A percentile compares a stretch with the other conserved stretches of the same genome.
Evolutionary conservation across 2,113 vertebrate species (phyloP).

Genomic region (Cricetomys ansorgei): DNA sequence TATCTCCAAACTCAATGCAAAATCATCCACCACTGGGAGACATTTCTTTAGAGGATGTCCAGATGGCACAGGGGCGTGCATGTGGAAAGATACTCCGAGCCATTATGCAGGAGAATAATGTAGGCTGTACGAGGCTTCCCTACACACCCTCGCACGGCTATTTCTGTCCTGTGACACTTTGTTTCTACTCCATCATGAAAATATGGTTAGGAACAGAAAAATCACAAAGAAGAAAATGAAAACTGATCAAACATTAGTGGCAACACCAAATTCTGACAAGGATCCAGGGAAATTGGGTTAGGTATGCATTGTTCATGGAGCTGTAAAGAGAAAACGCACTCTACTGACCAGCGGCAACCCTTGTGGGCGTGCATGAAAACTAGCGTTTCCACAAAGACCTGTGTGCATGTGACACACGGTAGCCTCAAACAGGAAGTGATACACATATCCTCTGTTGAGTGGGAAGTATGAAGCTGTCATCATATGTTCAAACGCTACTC

Average conservation of each 20-base stretch:
- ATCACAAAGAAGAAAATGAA: neutral
- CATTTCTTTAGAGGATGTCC: neutral
- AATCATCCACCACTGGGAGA: neutral
- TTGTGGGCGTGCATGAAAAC: neutral
- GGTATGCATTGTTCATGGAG: neutral
- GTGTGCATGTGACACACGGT: neutral
- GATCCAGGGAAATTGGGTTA: too few relatives aligned
- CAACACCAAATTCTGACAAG: neutral
- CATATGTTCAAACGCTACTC: neutral
- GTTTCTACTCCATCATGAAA: neutral
- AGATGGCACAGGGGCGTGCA: neutral
- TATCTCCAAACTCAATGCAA: neutral
- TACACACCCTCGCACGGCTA: neutral
- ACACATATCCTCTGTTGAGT: neutral
- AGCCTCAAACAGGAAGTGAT: neutral
- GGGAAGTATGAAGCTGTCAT: neutral
- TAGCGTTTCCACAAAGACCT: neutral
- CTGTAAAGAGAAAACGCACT: neutral
- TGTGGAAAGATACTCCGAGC: neutral
- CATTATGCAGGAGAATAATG: neutral
- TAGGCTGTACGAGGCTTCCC: neutral
- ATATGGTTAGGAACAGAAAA: neutral
- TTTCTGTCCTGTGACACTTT: neutral
- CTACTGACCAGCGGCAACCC: neutral
- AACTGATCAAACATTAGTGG: neutral